Base-by-base conservation (phyloP, 2,888 invertebrate species). In the Petrolisthes manimaculis region DNA sequence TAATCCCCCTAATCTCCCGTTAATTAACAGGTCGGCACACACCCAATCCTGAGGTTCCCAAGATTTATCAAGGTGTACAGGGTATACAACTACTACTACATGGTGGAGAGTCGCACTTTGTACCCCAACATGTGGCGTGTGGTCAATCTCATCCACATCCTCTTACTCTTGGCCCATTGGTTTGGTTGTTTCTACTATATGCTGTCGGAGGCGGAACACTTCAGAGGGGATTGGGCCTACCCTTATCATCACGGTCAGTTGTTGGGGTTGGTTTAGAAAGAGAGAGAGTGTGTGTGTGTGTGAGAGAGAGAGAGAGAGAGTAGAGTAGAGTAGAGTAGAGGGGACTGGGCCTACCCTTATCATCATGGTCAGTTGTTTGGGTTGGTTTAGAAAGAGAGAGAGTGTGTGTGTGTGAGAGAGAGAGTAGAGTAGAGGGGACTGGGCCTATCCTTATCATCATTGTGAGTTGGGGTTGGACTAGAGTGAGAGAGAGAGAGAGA, bases 161-260 rank as follows among this genome's bases (percentile, higher is more conserved):
- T 98, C 91, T 95, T 98, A 92, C 97, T 98, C 92, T 94, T 98
- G 92, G 98, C 98, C 83, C 98, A 98, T 93, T 98, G 98, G 98
- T 98, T 98, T 93, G 98, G 98, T 87, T 98, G 98, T 93, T 98
- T 98, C 94, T 98, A 98, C 94, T 98, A 96, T 94, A 94, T 98
- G 92, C 95, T 98, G 87, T 98, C 98, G 6, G 97, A 98, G 93
- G 96, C 96, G 89, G 97, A 97, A 93, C 96, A 96, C 37, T 97
- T 97, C 93, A 95, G 95, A 90, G 94, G 93, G 51, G 92, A 92
- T 9, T 94, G 94, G 94, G 92, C 93, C 0, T 94, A 93, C 91
- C 93, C 93, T 0, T 84, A 91, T 54, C 91, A 92, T 21, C 91
- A 92, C 84, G 93, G 93, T 8, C 71, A 90, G 56, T 82, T 37